Base-by-base conservation (phyloP, 2,113 vertebrate genomes). In the Galbula dea region DNA sequence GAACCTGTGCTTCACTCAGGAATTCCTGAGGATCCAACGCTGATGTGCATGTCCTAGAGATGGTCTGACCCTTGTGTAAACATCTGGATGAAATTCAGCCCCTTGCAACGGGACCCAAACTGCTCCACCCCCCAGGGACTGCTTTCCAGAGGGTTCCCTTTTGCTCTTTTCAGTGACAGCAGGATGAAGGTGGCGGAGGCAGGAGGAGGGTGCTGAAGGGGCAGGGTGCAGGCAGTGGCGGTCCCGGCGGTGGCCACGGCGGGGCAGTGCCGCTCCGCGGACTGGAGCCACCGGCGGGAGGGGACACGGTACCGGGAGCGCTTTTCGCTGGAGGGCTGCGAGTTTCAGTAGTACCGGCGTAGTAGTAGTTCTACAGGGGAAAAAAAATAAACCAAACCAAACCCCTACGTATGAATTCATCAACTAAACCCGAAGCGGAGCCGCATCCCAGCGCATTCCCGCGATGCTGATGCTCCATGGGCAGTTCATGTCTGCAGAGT, bases 281-380 rank as follows among this genome's bases (percentile, higher is more conserved):
- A 30, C 36, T 4, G 73, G 36, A 58, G 27, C 18, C 18, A 59
- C 18, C 12, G 39, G 51, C n/a, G 12, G n/a, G 59, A 26, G 39
- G 23, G 4, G 29, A 4, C 5, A 2, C 4, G 4, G 62, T 20
- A 11, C 36, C 7, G 39, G 15, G 26, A 15, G 5, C 3, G n/a
- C 17, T 48, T 29, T 12, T 15, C 29, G 1, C 4, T 3, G 36
- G 22, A n/a, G 29, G 3, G 23, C 15, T 36, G 58, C 36, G 26
- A 1, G 0, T 12, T 8, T 4, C 0, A 5, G 5, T 4, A 3
- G 36, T 0, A 30, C n/a, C 22, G 1, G 18, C n/a, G n/a, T n/a
- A n/a, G n/a, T n/a, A 9, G 37, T 29, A 39, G 45, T 6, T 15
- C 17, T 6, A 2, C 43, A 4, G 43, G 34, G 17, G 1, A 36